Evolutionary conservation across 2,797 vertebrate species (phyloP), one percentile per base, ranked within the genome.

Genomic region (Tadarida brasiliensis): DNA sequence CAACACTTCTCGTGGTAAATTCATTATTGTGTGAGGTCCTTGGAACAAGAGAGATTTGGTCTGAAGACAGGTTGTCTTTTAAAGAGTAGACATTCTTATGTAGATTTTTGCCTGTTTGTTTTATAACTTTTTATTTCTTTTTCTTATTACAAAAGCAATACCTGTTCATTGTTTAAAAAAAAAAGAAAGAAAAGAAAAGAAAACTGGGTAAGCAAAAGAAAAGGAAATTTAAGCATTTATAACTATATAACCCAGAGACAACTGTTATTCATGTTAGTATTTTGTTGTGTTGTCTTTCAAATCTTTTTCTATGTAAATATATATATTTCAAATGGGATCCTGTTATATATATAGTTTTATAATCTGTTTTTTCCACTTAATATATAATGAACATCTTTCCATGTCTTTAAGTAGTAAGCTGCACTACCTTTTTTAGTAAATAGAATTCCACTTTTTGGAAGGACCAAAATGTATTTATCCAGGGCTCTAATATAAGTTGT

Each of bases 131-230:
- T 71, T 76, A 44, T 77, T 94, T 35, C 61, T 87, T 86, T 80
- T 80, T 89, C n/a, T 83, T 93, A 57, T 59, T 81, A 83, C 17
- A 68, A 93, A 96, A 92, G n/a, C 35, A 91, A 81, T 80, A 35
- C 17, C 24, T 91, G 14, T 78, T 96, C 15, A 28, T 44, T 91
- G 17, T 76, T 33, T 47, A 16, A 56, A 56, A 70, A 70, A 70
- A 71, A 44, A 44, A 44, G 6, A n/a, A n/a, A n/a, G n/a, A 44
- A n/a, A 57, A 90, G 67, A 70, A 67, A 11, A 51, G n/a, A 73
- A 71, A 94, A 54, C 14, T 57, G 26, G 68, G 44, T 59, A 90
- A 86, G 44, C 33, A 87, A 84, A 94, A 90, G 67, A 85, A 96
- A 56, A 83, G 4, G 54, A 87, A 80, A 78, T 94, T 63, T 47